Evolutionary conservation across 2,888 invertebrate genomes (phyloP), one percentile per base, ranked within the genome.

Genomic region (Odontothrips loti): DNA sequence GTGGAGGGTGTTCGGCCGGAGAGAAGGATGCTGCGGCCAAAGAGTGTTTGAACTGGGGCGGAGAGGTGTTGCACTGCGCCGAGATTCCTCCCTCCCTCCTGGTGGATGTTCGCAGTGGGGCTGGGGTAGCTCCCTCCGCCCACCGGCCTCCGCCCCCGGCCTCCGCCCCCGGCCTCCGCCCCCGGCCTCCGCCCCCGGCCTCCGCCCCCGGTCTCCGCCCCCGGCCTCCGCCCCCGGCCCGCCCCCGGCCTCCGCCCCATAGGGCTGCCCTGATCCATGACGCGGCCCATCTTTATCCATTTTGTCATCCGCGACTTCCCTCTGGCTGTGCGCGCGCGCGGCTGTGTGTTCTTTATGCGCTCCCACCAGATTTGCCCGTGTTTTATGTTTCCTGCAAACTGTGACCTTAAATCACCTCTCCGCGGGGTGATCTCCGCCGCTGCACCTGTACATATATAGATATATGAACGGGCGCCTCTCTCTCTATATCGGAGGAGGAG

Each of bases 281-380:
- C 58, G n/a, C 58, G 58, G 58, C 17, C 58, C 58, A 58, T 58
- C 58, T 58, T 58, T 58, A 58, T 58, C 58, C 58, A 58, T 58
- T 58, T 58, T 58, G 58, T 58, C 58, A 58, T 58, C 58, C 58
- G 58, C n/a, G 20, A 15, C 58, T 58, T 43, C 34, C 6, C 34
- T 43, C 34, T 43, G 15, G 15, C 58, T n/a, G 6, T 15, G 15
- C 6, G 15, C 15, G 15, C 58, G 58, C 58, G 58, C 58, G 3
- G 34, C 58, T 4, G 58, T 17, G 58, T 58, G 58, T 58, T 58
- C 58, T 58, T 58, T 58, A 58, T 58, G 58, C 58, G 58, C 58
- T 58, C 58, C 20, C 58, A 15, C 58, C 58, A 58, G 58, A 58
- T 58, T 58, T 17, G 34, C 15, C 58, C 58, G n/a, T 58, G 58